These are phyloP conservation scores for Leptoclinus maculatus DNA, from an alignment of 2,797 vertebrate genomes.

Conservation along the genomic window DNA sequence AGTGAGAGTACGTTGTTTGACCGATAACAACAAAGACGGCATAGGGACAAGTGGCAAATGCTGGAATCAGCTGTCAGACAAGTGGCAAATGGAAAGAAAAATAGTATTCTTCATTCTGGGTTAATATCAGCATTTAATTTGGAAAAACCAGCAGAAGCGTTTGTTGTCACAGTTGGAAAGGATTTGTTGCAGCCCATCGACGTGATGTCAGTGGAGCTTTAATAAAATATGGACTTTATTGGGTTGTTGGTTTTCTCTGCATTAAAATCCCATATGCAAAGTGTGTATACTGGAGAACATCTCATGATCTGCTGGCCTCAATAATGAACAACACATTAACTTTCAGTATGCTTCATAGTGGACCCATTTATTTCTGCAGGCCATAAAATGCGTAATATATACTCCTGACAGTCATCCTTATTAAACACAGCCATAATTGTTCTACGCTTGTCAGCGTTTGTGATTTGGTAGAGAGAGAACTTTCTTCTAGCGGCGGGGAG, in stretches of 20 bases:
- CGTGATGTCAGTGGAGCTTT: neutral
- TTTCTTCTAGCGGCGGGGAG: conserved; percentile 20
- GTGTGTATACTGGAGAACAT: neutral
- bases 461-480: conserved; percentile 27
- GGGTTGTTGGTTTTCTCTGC: neutral
- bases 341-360: conserved; percentile 7
- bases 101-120: neutral
- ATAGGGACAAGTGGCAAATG: neutral
- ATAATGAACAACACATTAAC: conserved; percentile 42
- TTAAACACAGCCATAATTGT: conserved; percentile 45
- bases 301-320: conserved; percentile 10
- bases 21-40: neutral
- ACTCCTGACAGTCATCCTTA: conserved; percentile 15
- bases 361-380: conserved; percentile 30
- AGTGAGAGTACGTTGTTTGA: neutral
- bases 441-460: conserved; percentile 26
- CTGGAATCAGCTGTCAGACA: neutral
- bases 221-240: neutral
- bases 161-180: neutral
- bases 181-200: neutral
- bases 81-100: neutral
- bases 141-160: neutral
- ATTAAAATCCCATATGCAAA: conserved; percentile 4
- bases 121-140: neutral
- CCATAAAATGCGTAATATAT: conserved; percentile 35